Percentiles rank a stretch among this genome's conserved stretches.
Evolutionary conservation across 35 echinoderm and acorn worm genomes (phyloP).

Genomic region (Anneissia japonica): DNA sequence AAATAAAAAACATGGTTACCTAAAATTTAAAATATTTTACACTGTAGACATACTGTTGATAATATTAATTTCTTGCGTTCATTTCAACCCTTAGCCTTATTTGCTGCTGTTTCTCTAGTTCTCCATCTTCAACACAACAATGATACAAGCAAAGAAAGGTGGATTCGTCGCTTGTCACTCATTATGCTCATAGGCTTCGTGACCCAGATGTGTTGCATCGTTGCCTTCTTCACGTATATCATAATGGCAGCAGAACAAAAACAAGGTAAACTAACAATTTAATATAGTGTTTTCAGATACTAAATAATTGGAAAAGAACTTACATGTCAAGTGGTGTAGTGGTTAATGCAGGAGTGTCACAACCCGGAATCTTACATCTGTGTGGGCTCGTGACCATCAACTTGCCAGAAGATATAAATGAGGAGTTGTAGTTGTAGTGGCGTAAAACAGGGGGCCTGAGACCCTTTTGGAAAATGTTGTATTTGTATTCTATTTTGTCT

Average conservation of each 20-base stretch:
- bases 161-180: conserved; percentile 64
- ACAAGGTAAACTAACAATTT: conserved; percentile 45
- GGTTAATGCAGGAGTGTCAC: background rate
- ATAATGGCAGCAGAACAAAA: conserved; percentile 52
- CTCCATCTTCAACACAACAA: conserved; percentile 70
- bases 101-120: conserved; percentile 56
- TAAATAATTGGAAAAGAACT: background rate
- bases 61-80: too few species aligned
- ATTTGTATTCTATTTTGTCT: too few species aligned
- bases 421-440: background rate
- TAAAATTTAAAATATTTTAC: too few species aligned
- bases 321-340: background rate
- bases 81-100: too few species aligned
- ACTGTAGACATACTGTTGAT: too few species aligned
- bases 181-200: conserved; percentile 66
- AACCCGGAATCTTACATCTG: background rate
- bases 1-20: too few species aligned
- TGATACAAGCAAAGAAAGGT: conserved; percentile 49
- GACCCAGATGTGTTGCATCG: conserved; percentile 39
- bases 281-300: background rate
- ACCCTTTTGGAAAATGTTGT: too few species aligned
- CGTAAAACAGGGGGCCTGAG: background rate
- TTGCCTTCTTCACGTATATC: conserved; percentile 71
- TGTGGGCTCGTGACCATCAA: background rate
- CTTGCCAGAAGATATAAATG: too few species aligned